Base-by-base conservation (phyloP, 2,113 vertebrate species). In the Gasterosteus nipponicus region DNA sequence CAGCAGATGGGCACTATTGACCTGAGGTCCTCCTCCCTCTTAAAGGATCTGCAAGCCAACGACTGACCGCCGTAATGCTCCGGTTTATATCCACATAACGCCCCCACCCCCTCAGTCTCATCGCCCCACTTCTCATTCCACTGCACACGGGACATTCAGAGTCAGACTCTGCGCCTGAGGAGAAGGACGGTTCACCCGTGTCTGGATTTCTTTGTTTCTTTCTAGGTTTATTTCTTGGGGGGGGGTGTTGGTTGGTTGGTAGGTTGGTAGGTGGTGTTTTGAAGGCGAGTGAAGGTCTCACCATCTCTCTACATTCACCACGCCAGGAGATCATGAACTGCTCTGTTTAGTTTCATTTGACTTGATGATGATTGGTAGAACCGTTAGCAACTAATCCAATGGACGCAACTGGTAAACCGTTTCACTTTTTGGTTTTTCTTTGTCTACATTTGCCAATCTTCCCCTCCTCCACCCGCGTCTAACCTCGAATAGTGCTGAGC, bases 221-320 rank as follows among this genome's bases (percentile, higher is more conserved):
- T 56, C 29, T 77, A 53, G 31, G 68, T 82, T 70, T 47, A 9
- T 58, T 75, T 79, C 42, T 62, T 67, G 38, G 19, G 12, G 61
- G 54, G 31, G 35, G 42, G 54, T 3, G 38, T 15, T 29, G 44
- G 3, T 47, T 3, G n/a, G 44, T 59, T 39, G 66, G 42, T 10
- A 3, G 42, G 42, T 10, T 3, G 42, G 42, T 10, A 4, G 22
- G 62, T 39, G 39, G 12, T 18, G 63, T 22, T 46, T 64, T 56
- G n/a, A n/a, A n/a, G n/a, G n/a, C n/a, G 64, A 58, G 39, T 2
- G 18, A 46, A 62, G 62, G 62, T 75, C 16, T 87, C 86, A 78
- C 84, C 89, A 73, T 93, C 91, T 69, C 73, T 94, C 94, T 94
- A 89, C 93, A 93, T 94, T 94, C 94, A 93, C 90, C 86, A 90